Evolutionary conservation across 2,113 vertebrate species (phyloP), one percentile per base, ranked within the genome.

Genomic region (Plectropomus leopardus): DNA sequence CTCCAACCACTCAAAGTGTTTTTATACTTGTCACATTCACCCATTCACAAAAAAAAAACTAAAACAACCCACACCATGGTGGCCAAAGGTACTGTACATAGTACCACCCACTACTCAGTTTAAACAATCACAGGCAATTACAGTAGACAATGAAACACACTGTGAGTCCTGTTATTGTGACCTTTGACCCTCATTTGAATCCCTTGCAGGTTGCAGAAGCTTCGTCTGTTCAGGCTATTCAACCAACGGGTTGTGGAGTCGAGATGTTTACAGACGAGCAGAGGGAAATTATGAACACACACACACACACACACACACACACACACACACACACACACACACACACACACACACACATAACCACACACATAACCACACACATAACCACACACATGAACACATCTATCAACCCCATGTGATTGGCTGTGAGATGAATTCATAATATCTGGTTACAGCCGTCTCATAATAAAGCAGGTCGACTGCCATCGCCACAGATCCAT

Each of bases 361-460:
- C n/a, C n/a, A n/a, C n/a, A n/a, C n/a, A n/a, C n/a, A n/a, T n/a
- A n/a, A n/a, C n/a, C 55, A 30, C 14, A 55, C 50, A 72, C 21
- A 64, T 24, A 47, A 16, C 47, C 8, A n/a, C 74, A 55, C 57
- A 64, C 55, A 58, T 2, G 19, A 34, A 17, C 67, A 47, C 78
- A 45, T 84, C 24, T 26, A 63, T 86, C 55, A 58, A 26, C 65
- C 74, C 68, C n/a, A 2, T 36, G 66, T 66, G 59, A 63, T 17
- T 36, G 57, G 14, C 81, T 51, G 61, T 85, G 89, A 87, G 67
- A 5, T 69, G 80, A 89, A 88, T 88, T 80, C 28, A 26, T 68
- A 88, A 84, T 28, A 61, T 78, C 40, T 57, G 51, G 67, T 84
- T 61, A 68, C 50, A 64, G 45, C 54, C 42, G 0, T 65, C 48